Percentiles rank a stretch among this genome's conserved stretches.
Conservation (phyloP, 2,888 invertebrate genomes). For the Sturmia bella region DNA sequence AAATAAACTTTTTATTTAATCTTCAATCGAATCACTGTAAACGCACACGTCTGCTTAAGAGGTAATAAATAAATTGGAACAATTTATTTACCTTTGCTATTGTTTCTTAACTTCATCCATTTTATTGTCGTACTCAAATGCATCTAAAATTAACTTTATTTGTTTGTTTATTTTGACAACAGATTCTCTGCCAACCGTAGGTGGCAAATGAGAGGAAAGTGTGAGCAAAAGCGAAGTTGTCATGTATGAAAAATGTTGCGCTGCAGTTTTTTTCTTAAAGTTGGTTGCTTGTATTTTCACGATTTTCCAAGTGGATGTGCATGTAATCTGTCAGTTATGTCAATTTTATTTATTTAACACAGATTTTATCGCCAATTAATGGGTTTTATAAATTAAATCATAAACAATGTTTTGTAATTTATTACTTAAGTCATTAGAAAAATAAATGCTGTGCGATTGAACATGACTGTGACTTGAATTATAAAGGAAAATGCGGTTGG, state of each 20-base stretch:
- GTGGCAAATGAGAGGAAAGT: slow-evolving; percentile 19
- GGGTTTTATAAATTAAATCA: slow-evolving; percentile 51
- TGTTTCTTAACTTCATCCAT: not conserved
- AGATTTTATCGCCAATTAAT: slow-evolving; percentile 61
- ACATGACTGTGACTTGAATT: too few species aligned
- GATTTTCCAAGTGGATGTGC: slow-evolving; percentile 34
- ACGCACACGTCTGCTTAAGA: too few species aligned
- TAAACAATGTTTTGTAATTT: slow-evolving; percentile 42
- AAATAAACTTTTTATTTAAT: too few species aligned
- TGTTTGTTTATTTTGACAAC: slow-evolving; percentile 21
- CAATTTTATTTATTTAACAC: slow-evolving; percentile 44
- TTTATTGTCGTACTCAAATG: slow-evolving; percentile 20
- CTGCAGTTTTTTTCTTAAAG: slow-evolving; percentile 20
- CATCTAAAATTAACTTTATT: slow-evolving; percentile 18
- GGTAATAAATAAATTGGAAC: too few species aligned
- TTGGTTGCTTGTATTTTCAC: slow-evolving; percentile 8
- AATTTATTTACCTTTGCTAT: not conserved
- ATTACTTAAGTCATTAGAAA: slow-evolving; percentile 15
- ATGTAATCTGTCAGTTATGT: slow-evolving; percentile 54
- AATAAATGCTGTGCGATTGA: not conserved
- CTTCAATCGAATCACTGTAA: too few species aligned
- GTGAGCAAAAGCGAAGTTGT: slow-evolving; percentile 37
- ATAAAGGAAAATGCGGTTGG: not conserved
- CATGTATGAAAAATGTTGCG: slow-evolving; percentile 35
- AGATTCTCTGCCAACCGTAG: slow-evolving; percentile 13